phyloP scores from a whole-genome alignment of 2,797 vertebrate genomes.

The Diplodus sargus region DNA sequence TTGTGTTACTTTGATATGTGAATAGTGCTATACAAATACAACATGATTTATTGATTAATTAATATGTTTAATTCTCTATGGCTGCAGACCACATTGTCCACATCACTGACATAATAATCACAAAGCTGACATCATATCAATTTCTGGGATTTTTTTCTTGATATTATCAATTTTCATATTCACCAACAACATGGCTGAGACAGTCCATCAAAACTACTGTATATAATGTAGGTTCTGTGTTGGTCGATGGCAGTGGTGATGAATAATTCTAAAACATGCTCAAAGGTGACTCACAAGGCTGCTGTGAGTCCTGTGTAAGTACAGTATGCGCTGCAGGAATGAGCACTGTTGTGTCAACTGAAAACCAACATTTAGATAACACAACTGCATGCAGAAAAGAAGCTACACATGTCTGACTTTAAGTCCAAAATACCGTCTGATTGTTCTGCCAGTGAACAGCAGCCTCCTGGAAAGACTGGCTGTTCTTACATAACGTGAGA shows the following conservation, averaged over 20 bases:
- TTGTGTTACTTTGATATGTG: too few species aligned
- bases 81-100: too few species aligned
- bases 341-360: neutral
- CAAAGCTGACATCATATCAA: neutral
- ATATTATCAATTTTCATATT: neutral
- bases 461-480: neutral
- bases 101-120: neutral
- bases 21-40: too few species aligned
- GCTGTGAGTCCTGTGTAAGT: neutral
- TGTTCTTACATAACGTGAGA: conserved; percentile 52
- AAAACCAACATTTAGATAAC: neutral
- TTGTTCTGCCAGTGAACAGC: neutral
- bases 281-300: neutral
- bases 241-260: neutral
- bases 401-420: neutral
- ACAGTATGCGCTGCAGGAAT: neutral
- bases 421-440: neutral
- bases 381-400: neutral
- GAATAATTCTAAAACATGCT: neutral
- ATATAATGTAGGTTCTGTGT: neutral
- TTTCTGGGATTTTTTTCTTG: neutral
- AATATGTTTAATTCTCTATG: too few species aligned
- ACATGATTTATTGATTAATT: too few species aligned
- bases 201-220: neutral
- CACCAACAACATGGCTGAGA: neutral